phyloP scores from a whole-genome alignment of 2,797 vertebrate genomes.

The Rousettus madagascariensis region DNA sequence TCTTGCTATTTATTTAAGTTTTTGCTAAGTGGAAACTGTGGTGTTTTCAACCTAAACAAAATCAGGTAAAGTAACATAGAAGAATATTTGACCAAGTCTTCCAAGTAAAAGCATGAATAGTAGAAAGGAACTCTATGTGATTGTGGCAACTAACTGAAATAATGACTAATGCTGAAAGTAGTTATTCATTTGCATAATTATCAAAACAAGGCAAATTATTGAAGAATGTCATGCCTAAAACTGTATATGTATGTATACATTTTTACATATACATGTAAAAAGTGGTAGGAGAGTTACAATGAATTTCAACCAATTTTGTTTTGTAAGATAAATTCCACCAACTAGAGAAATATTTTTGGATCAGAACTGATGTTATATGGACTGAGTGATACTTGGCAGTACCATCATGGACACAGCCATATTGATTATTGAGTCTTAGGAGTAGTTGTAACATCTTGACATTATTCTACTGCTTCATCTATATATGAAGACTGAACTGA shows the following conservation, averaged over 20 bases:
- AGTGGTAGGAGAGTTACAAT: not conserved
- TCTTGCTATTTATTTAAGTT: not conserved
- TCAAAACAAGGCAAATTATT: not conserved
- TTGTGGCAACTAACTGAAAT: not conserved
- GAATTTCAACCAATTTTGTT: not conserved
- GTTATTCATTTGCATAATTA: not conserved
- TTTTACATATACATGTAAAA: not conserved
- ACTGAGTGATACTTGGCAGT: not conserved
- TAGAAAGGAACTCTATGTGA: not conserved
- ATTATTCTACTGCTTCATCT: not conserved
- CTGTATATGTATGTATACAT: not conserved
- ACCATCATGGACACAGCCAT: not conserved
- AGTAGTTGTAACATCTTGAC: not conserved
- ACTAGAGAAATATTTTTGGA: not conserved
- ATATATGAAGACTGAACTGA: not conserved
- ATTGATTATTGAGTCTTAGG: not conserved
- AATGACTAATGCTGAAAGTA: not conserved
- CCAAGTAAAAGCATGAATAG: not conserved
- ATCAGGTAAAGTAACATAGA: not conserved
- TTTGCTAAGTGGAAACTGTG: not conserved
- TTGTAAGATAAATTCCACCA: not conserved
- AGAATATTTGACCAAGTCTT: not conserved
- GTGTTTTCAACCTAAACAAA: not conserved
- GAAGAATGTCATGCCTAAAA: not conserved
- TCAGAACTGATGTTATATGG: not conserved